A percentile compares a stretch with the other conserved stretches of the same genome.
Conservation (phyloP, 2,888 invertebrate genomes). For the Rosalia funebris region DNA sequence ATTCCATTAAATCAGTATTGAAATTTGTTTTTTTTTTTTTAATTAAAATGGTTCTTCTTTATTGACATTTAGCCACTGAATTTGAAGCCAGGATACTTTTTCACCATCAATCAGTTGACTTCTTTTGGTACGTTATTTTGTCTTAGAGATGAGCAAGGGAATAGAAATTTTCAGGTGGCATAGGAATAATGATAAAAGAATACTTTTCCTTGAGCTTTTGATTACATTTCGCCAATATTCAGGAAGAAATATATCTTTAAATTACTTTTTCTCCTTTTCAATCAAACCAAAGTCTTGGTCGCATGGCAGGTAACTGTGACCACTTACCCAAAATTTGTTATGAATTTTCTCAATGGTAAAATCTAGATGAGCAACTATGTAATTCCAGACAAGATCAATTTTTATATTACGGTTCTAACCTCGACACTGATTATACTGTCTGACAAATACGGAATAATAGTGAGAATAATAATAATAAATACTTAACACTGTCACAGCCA, state of each 20-base stretch:
- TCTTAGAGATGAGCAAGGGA: not conserved
- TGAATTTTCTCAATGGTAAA: constrained; percentile 10
- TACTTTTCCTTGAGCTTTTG: constrained; percentile 19
- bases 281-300: constrained; percentile 36
- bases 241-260: constrained; percentile 7
- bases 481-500: not conserved
- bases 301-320: constrained; percentile 14
- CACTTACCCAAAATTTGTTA: constrained; percentile 26
- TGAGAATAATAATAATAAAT: not conserved
- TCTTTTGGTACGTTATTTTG: not conserved
- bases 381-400: constrained; percentile 34
- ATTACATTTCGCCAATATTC: constrained; percentile 16
- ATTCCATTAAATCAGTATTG: not conserved
- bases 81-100: not conserved
- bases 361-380: constrained; percentile 33
- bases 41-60: not conserved
- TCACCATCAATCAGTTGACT: not conserved
- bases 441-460: not conserved
- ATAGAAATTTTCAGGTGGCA: not conserved
- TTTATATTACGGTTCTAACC: constrained; percentile 43
- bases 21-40: not conserved
- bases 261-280: constrained; percentile 28
- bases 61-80: not conserved
- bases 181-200: not conserved
- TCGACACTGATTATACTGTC: constrained; percentile 20